phyloP scores from a whole-genome alignment of 2,113 vertebrate species.

The Sciurus niger region DNA sequence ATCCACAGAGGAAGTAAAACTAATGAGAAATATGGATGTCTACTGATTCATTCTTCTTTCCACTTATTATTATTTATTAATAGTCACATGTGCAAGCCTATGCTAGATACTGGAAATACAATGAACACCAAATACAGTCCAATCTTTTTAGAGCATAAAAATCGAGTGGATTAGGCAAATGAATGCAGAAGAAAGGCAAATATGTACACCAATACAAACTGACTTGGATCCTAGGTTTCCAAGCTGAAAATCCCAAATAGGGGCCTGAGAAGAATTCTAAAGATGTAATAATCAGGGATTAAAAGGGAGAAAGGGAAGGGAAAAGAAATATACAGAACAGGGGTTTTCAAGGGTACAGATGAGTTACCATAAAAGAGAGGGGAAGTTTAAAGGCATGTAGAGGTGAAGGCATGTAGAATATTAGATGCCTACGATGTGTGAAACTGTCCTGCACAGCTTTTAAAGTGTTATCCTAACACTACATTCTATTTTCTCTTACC shows the following conservation, averaged over 20 bases:
- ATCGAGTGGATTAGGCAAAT: background rate
- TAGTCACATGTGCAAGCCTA: background rate
- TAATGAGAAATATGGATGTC: background rate
- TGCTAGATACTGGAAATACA: background rate
- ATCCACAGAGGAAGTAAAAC: constrained; percentile 20
- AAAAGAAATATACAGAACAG: background rate
- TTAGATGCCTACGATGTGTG: background rate
- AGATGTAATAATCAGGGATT: background rate
- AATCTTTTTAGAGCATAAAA: background rate
- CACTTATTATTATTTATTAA: background rate
- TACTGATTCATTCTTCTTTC: background rate
- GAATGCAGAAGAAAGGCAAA: background rate
- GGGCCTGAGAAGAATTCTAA: background rate
- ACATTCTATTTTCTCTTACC: constrained; percentile 25
- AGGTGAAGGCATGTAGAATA: background rate
- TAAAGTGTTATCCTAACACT: background rate
- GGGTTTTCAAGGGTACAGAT: background rate
- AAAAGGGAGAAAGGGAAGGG: background rate
- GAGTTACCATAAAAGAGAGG: background rate
- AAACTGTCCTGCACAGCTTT: background rate
- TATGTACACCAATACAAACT: background rate
- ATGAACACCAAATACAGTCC: background rate
- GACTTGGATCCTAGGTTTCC: background rate
- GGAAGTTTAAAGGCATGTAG: background rate
- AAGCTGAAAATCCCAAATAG: background rate